phyloP scores from a whole-genome alignment of 2,888 invertebrate genomes.

The Sceliomorpha sp. region DNA sequence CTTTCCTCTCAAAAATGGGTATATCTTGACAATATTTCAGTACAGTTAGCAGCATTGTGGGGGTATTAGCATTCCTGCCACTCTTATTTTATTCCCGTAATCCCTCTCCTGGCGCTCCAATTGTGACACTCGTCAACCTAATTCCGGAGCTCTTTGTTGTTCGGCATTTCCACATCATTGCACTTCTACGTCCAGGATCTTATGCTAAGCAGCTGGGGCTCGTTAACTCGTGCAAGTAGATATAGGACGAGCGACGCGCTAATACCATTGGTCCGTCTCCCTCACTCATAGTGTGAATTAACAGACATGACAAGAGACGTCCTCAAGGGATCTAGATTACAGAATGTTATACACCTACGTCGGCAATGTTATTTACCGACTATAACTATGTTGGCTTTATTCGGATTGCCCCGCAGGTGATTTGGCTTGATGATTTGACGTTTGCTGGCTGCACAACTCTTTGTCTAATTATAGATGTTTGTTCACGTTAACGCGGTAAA shows the following conservation, averaged over 20 bases:
- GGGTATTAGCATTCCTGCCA: conserved; percentile 63
- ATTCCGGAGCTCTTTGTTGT: conserved; percentile 47
- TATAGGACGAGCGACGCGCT: conserved; percentile 28
- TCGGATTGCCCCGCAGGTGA: conserved; percentile 42
- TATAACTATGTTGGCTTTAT: conserved; percentile 52
- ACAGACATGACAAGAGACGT: conserved; percentile 53
- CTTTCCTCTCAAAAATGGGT: no score
- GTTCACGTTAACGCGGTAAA: no score
- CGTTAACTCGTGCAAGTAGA: conserved; percentile 57
- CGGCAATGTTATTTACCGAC: conserved; percentile 52
- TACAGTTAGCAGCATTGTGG: conserved; percentile 64
- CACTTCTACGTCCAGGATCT: conserved; percentile 57
- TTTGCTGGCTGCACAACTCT: conserved; percentile 29
- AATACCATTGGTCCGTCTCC: conserved; percentile 45
- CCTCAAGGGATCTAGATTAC: conserved; percentile 49
- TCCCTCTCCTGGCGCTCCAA: no score
- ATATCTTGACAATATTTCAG: conserved; percentile 59
- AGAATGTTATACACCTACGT: conserved; percentile 49
- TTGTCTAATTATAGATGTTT: conserved; percentile 23
- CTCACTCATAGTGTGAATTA: conserved; percentile 46
- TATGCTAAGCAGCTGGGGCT: conserved; percentile 63
- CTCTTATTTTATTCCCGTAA: conserved; percentile 58
- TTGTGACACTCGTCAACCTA: conserved; percentile 13
- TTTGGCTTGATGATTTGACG: conserved; percentile 43
- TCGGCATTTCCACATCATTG: conserved; percentile 48